These are phyloP conservation scores for Philopedon plagiatum DNA, from an alignment of 2,888 invertebrate species.

Conservation along the genomic window DNA sequence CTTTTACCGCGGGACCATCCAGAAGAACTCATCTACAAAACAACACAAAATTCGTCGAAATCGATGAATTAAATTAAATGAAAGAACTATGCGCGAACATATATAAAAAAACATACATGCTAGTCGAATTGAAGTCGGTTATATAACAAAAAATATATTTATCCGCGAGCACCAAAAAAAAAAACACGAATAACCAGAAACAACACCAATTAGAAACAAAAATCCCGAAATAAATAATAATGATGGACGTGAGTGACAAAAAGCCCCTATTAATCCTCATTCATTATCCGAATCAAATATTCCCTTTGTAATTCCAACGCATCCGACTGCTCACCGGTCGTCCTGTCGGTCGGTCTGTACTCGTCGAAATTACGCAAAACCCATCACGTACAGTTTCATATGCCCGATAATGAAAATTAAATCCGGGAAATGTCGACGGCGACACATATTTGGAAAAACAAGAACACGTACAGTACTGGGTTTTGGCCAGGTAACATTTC, in stretches of 20 bases:
- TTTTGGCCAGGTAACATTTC: background rate
- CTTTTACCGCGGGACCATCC: too few relatives aligned
- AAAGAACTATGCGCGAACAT: too few relatives aligned
- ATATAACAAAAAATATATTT: too few relatives aligned
- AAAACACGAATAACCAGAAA: background rate
- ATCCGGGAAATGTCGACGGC: background rate
- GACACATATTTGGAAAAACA: background rate
- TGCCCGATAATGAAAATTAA: background rate
- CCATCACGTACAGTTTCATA: background rate
- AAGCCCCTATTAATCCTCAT: background rate
- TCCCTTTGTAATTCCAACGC: background rate
- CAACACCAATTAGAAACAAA: background rate
- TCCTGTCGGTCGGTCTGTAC: background rate
- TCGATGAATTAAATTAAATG: too few relatives aligned
- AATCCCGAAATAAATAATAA: background rate
- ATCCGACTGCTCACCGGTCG: background rate
- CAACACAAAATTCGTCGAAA: too few relatives aligned
- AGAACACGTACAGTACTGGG: background rate
- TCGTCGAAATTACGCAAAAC: background rate
- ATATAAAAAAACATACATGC: too few relatives aligned
- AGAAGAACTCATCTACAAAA: too few relatives aligned
- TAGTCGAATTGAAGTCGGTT: too few relatives aligned
- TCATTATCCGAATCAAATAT: background rate
- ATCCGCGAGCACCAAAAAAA: too few relatives aligned
- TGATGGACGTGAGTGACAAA: background rate